Conservation (phyloP, 2,113 vertebrate species). For the Canis aureus region DNA sequence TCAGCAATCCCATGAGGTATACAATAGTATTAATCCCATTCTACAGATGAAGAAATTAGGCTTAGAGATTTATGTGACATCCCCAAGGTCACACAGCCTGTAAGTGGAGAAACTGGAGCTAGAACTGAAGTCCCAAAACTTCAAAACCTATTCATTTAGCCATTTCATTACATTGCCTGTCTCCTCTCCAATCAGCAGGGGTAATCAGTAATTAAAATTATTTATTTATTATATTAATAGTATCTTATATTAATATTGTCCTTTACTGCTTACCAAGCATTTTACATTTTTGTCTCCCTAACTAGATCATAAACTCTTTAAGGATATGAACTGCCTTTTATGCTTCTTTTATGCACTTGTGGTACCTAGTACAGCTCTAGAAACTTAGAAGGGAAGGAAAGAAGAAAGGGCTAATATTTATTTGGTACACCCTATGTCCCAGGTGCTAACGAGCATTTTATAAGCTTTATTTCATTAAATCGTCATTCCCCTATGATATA, state of each 20-base stretch:
- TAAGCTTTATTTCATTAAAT: slow-evolving; percentile 47
- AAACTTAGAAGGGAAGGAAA: no score
- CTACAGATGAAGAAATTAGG: slow-evolving; percentile 23
- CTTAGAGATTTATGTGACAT: background rate
- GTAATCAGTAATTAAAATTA: slow-evolving; percentile 2
- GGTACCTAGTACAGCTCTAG: no score
- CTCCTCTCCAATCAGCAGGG: background rate
- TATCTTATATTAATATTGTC: slow-evolving; percentile 4
- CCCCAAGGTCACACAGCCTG: background rate
- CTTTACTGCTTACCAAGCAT: slow-evolving; percentile 7
- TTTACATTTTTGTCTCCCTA: background rate
- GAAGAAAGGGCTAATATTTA: no score
- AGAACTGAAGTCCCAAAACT: background rate
- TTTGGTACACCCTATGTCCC: no score
- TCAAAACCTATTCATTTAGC: background rate
- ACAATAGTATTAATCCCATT: background rate
- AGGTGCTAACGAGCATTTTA: background rate
- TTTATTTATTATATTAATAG: slow-evolving; percentile 39
- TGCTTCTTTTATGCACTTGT: no score
- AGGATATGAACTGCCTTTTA: no score
- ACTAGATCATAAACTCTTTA: no score
- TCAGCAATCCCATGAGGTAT: background rate
- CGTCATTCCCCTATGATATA: background rate
- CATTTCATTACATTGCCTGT: slow-evolving; percentile 2
- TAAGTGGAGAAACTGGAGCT: background rate